Evolutionary conservation across 2,113 vertebrate species (phyloP).

Genomic region (Silurus meridionalis): DNA sequence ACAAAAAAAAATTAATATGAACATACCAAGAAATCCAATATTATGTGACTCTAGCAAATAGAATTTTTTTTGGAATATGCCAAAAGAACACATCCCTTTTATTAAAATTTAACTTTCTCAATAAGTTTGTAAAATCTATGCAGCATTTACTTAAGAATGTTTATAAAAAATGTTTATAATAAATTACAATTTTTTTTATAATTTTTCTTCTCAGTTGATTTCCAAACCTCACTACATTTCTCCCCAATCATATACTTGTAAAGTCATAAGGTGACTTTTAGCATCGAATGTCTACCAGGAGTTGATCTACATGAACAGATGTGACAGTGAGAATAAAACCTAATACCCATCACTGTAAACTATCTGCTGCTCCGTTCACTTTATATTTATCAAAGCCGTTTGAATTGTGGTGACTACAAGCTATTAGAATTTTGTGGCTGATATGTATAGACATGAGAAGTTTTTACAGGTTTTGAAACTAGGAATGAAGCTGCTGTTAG

Average conservation of each 20-base stretch:
- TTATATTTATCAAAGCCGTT: not conserved
- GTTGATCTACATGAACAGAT: slow-evolving; percentile 21
- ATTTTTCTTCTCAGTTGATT: not conserved
- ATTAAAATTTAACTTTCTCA: too few species aligned
- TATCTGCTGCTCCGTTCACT: not conserved
- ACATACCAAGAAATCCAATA: too few species aligned
- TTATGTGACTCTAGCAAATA: too few species aligned
- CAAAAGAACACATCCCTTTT: too few species aligned
- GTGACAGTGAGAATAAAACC: slow-evolving; percentile 5
- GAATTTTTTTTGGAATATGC: too few species aligned
- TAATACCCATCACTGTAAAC: slow-evolving; percentile 10
- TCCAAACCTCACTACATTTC: not conserved
- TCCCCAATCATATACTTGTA: not conserved
- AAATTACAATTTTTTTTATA: too few species aligned
- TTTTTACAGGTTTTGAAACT: not conserved
- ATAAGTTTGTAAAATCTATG: too few species aligned
- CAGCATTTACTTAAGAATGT: too few species aligned
- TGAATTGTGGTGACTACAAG: not conserved
- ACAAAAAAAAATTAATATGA: too few species aligned
- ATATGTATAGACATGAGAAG: not conserved
- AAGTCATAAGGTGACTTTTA: not conserved
- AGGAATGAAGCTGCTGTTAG: not conserved
- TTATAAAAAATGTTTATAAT: too few species aligned
- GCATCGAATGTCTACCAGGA: not conserved
- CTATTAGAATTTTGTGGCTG: not conserved